These are phyloP conservation scores for Cyclopterus lumpus DNA, from an alignment of 2,797 vertebrate species.

Conservation along the genomic window DNA sequence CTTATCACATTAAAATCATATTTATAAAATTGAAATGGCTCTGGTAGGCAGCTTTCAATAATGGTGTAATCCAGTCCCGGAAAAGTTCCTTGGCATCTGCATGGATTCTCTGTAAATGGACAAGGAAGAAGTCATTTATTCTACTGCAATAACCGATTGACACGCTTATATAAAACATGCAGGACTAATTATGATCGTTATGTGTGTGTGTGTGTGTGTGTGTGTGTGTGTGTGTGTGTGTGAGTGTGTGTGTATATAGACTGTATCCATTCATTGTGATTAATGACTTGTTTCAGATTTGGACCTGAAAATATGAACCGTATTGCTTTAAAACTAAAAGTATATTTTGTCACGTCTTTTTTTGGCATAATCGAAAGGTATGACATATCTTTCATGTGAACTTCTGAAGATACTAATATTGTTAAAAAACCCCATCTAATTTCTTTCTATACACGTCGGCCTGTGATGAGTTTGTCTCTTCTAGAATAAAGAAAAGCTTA, in stretches of 20 bases:
- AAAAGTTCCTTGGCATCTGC: slow-evolving; percentile 61
- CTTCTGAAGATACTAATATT: not conserved
- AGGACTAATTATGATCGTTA: not conserved
- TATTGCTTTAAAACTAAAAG: not conserved
- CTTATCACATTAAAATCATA: slow-evolving; percentile 71
- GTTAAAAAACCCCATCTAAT: not conserved
- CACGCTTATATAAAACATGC: not conserved
- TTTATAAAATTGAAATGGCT: slow-evolving; percentile 78
- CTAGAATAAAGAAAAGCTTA: too few species aligned
- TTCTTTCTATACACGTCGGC: not conserved
- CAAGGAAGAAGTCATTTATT: slow-evolving; percentile 2
- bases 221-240: too few species aligned
- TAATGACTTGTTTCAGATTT: not conserved
- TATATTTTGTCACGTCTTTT: too few species aligned
- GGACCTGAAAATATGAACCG: not conserved
- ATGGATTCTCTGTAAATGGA: slow-evolving; percentile 53
- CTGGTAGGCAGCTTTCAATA: slow-evolving; percentile 81
- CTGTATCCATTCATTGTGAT: slow-evolving; percentile 3
- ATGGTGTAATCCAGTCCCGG: slow-evolving; percentile 54
- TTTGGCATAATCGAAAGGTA: not conserved
- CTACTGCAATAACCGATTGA: not conserved
- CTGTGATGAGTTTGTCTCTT: not conserved
- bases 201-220: too few species aligned
- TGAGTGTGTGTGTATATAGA: not conserved
- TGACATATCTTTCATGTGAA: not conserved